Base-by-base conservation (phyloP, 2,888 invertebrate genomes). In the Mimumesa dahlbomi region DNA sequence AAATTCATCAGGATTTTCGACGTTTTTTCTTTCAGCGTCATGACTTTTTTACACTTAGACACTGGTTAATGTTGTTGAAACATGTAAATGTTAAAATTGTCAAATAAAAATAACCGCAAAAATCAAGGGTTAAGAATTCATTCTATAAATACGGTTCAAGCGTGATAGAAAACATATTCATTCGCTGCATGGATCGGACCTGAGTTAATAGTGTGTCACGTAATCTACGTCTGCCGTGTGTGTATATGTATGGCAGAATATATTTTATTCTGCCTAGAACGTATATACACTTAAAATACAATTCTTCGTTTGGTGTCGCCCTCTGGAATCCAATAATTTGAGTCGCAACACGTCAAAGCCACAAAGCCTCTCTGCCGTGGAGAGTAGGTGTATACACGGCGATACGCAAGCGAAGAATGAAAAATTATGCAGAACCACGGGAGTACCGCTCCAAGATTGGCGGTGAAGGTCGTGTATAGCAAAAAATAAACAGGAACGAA, bases 41-140 rank as follows among this genome's bases (percentile, higher is more conserved):
- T 49, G 46, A 70, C 43, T 66, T 73, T 75, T 78, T 70, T 68
- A 76, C 58, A 63, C 9, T 57, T 65, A 66, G 40, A 22, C 48
- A 59, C 57, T 72, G 66, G 73, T 77, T 73, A 75, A 80, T 82
- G 49, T 77, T 81, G 82, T 84, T 79, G 59, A 68, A 69, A 77
- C 75, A 77, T 83, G 82, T 82, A 81, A 71, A 82, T 66, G 76
- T 82, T 82, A 62, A 78, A 76, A 76, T 73, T 82, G 75, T 54
- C 70, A 73, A 84, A 84, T 82, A 82, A 84, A n/a, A n/a, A 83
- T 42, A 56, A 77, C 73, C 42, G 69, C 56, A n/a, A 61, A 78
- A 77, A 29, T 9, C 29, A 29, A 54, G 16, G 3, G 42, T 59
- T 14, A 45, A 45, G 1, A 11, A 34, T 34, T n/a, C n/a, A 34